Base-by-base conservation (phyloP, 2,113 vertebrate species). In the Numida meleagris region DNA sequence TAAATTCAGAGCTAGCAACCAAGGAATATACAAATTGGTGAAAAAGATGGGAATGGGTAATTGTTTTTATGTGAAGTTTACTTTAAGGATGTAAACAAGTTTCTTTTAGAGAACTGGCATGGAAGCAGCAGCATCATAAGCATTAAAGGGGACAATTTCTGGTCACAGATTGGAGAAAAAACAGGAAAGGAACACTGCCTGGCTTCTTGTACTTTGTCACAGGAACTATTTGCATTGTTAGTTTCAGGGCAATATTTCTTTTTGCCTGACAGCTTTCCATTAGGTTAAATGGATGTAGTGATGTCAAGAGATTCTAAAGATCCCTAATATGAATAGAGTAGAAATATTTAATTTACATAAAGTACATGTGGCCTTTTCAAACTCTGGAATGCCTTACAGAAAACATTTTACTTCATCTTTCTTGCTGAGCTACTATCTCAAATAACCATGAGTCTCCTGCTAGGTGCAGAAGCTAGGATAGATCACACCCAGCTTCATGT, bases 31-130 rank as follows among this genome's bases (percentile, higher is more conserved):
- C 27, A 4, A 59, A 59, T 46, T 43, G 51, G 40, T 68, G 33
- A 66, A 92, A 92, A 89, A 53, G 61, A 86, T 93, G 90, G 51
- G 20, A 58, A 70, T 75, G 88, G 45, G 91, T 92, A 92, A 89
- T 84, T 94, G 7, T 43, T 86, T 75, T 62, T 83, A 86, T 91
- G 51, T 84, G 43, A 95, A 92, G 21, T 85, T 89, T 84, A 43
- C n/a, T 91, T 85, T 43, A 83, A 85, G 25, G 25, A 58, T 63
- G 27, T 3, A 82, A 93, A 59, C 0, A 57, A 4, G 12, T 74
- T 55, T 82, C n/a, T 43, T 75, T 85, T 48, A n/a, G 29, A 66
- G 27, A 53, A 55, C 18, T 61, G 9, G 36, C 25, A 51, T 13
- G n/a, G 43, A 72, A 89, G 14, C 24, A 87, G 24, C 31, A 40